Percentiles rank a stretch among this genome's conserved stretches.
phyloP scores from a whole-genome alignment of 2,113 vertebrate species.

The Myanophis thanlyinensis region DNA sequence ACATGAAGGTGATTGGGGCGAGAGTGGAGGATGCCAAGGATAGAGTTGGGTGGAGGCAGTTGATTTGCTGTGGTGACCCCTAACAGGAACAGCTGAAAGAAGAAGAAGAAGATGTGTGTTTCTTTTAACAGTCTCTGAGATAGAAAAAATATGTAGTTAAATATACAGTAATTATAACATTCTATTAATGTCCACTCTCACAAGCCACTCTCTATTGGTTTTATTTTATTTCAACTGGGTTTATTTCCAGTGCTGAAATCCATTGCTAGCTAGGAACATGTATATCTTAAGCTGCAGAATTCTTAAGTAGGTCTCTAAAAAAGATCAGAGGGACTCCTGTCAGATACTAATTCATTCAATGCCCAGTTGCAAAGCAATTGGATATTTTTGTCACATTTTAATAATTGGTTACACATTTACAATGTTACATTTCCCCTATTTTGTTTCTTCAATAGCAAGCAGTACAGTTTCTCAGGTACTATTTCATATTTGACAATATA shows the following conservation, averaged over 20 bases:
- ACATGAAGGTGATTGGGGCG: too few relatives aligned
- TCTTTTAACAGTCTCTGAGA: constrained; percentile 24
- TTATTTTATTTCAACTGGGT: neutral
- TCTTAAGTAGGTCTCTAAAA: constrained; percentile 22
- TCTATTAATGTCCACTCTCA: neutral
- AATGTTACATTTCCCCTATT: neutral
- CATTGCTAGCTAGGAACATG: neutral
- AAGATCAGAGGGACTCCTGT: neutral
- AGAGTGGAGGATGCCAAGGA: too few relatives aligned
- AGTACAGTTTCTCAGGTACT: neutral
- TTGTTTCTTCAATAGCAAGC: neutral
- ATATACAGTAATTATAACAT: neutral
- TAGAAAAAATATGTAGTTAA: neutral
- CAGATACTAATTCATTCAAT: constrained; percentile 14
- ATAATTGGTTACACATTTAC: constrained; percentile 6
- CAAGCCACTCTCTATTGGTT: neutral
- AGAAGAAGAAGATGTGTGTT: too few relatives aligned
- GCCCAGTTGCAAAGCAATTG: neutral
- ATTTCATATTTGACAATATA: neutral
- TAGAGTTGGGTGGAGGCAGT: too few relatives aligned
- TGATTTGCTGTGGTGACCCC: too few relatives aligned
- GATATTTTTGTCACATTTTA: constrained; percentile 15
- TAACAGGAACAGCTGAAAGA: too few relatives aligned
- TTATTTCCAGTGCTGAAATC: neutral
- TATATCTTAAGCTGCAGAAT: constrained; percentile 3